Conservation (phyloP, 1,140 invertebrate genomes). For the Oncopodura yosiiana region DNA sequence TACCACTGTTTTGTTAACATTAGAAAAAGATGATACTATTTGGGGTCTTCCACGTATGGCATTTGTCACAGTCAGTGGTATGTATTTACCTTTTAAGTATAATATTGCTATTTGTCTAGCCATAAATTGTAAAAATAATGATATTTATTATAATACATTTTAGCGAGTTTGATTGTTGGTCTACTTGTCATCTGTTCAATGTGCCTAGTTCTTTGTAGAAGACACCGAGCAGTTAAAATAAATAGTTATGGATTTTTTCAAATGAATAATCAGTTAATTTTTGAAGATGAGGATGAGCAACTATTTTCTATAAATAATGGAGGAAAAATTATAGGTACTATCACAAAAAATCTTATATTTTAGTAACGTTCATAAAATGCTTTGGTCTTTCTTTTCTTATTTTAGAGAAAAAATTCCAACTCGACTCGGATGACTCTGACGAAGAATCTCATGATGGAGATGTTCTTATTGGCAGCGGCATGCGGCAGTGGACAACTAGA, state of each 20-base stretch:
- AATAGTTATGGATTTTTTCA: conserved; percentile 32
- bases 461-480: conserved; percentile 12
- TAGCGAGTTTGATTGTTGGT: conserved; percentile 21
- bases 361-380: background rate
- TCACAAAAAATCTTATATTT: background rate
- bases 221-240: background rate
- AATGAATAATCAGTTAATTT: conserved; percentile 24
- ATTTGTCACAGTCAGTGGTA: conserved; percentile 62
- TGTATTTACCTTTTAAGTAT: conserved; percentile 23
- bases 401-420: conserved; percentile 24
- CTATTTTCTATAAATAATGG: conserved; percentile 22
- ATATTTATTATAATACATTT: conserved; percentile 9
- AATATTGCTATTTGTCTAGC: background rate
- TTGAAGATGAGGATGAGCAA: conserved; percentile 34
- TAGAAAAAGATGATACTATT: conserved; percentile 54
- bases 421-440: conserved; percentile 28
- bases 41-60: conserved; percentile 59
- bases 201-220: conserved; percentile 20
- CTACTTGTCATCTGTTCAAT: conserved; percentile 23
- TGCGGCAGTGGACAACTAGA: conserved; percentile 28
- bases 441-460: conserved; percentile 8
- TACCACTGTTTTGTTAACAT: conserved; percentile 52
- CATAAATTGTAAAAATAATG: background rate
- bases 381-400: background rate
- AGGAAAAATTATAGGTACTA: conserved; percentile 23